Evolutionary conservation across 2,113 vertebrate species (phyloP).

Genomic region (Tamias sibiricus): DNA sequence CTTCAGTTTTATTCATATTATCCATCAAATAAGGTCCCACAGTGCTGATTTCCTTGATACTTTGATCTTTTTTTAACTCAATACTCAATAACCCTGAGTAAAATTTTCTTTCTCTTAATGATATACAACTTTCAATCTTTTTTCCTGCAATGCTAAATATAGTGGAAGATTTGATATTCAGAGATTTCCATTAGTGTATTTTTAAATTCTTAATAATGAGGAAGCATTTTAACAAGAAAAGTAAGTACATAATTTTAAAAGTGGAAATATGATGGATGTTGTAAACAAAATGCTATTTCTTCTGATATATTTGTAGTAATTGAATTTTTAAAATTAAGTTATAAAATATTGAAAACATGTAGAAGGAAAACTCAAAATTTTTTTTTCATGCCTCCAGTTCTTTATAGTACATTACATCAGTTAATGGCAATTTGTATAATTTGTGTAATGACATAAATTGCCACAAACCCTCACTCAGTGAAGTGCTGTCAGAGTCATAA

Average conservation of each 20-base stretch:
- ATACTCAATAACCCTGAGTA: background rate
- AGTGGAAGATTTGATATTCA: background rate
- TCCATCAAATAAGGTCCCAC: background rate
- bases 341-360: slow-evolving; percentile 85
- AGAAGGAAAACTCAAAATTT: slow-evolving; percentile 86
- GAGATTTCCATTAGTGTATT: background rate
- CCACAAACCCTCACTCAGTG: slow-evolving; percentile 82
- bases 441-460: slow-evolving; percentile 90
- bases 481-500: slow-evolving; percentile 87
- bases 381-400: slow-evolving; percentile 86
- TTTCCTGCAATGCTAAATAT: background rate
- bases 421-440: slow-evolving; percentile 90
- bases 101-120: background rate
- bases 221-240: background rate
- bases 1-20: background rate
- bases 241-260: slow-evolving; percentile 71
- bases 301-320: slow-evolving; percentile 85
- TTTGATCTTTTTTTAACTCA: background rate
- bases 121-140: background rate
- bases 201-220: background rate
- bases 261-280: slow-evolving; percentile 62
- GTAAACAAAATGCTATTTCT: slow-evolving; percentile 76
- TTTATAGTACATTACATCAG: slow-evolving; percentile 89
- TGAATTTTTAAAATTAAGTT: slow-evolving; percentile 84
- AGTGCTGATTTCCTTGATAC: background rate